Percentiles rank a stretch among this genome's conserved stretches.
Evolutionary conservation across 92 coral and sea anemone species (phyloP).

Genomic region (Palythoa grandiflora): DNA sequence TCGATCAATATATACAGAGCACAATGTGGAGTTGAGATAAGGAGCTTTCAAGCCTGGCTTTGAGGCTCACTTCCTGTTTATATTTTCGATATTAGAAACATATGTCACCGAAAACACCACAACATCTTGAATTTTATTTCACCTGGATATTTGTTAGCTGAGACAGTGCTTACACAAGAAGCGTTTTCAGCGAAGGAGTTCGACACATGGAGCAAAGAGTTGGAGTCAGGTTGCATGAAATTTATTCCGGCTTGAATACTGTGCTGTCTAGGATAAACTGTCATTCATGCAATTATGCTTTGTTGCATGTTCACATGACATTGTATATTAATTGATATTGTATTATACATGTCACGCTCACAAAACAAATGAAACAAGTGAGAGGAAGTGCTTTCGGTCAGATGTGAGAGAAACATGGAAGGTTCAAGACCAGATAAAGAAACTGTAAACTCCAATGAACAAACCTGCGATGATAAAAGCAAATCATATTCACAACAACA

Average conservation of each 20-base stretch:
- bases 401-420: not conserved
- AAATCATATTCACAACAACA: not conserved
- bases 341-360: conserved; percentile 26
- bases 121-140: not conserved
- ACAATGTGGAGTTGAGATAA: not conserved
- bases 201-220: not conserved
- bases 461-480: not conserved
- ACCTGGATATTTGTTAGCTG: not conserved
- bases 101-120: not conserved
- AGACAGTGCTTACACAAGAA: not conserved
- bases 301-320: not conserved
- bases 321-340: not conserved
- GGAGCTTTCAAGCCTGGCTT: not conserved
- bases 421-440: not conserved
- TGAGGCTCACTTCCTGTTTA: conserved; percentile 16
- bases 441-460: not conserved
- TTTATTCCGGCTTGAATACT: conserved; percentile 4
- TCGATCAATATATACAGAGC: not conserved
- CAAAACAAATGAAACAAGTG: not conserved
- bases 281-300: conserved; percentile 11
- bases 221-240: not conserved
- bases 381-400: not conserved
- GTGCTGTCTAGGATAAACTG: conserved; percentile 20
- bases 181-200: not conserved
- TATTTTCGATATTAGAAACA: not conserved